These are phyloP conservation scores for Drosophila lowei DNA, from an alignment of 1,140 invertebrate species.

Conservation along the genomic window DNA sequence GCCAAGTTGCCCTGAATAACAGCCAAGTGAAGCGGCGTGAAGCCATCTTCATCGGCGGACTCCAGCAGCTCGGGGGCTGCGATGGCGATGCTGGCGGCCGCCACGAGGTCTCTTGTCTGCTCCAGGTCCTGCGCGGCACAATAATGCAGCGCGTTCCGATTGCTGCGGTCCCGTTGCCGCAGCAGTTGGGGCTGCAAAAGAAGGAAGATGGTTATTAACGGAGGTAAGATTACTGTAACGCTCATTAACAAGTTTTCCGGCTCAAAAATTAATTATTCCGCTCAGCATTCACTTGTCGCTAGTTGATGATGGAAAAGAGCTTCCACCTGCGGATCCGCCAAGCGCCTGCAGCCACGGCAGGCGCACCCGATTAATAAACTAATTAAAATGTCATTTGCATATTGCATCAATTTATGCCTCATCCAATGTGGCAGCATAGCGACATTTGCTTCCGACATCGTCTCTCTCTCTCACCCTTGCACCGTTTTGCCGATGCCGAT, in stretches of 20 bases:
- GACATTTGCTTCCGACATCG: neutral
- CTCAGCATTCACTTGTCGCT: neutral
- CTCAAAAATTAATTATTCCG: conserved; percentile 40
- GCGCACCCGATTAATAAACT: conserved; percentile 72
- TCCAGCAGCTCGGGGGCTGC: conserved; percentile 91
- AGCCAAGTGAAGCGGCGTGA: conserved; percentile 95
- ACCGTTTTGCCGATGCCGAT: neutral
- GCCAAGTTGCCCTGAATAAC: conserved; percentile 95
- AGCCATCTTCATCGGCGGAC: conserved; percentile 94
- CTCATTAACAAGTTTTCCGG: conserved; percentile 9
- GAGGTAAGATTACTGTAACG: neutral
- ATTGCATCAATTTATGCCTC: conserved; percentile 16
- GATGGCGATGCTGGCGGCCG: conserved; percentile 86
- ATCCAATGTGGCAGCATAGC: no score
- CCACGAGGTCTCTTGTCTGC: conserved; percentile 85
- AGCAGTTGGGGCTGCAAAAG: conserved; percentile 85
- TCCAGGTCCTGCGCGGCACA: conserved; percentile 86
- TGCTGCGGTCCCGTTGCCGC: conserved; percentile 89
- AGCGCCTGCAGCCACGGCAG: neutral
- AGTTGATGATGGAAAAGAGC: conserved; percentile 1
- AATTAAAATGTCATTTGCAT: conserved; percentile 81
- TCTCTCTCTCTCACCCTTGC: neutral
- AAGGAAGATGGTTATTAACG: neutral
- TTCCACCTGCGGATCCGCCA: conserved; percentile 8
- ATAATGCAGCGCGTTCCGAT: conserved; percentile 96